Percentiles rank a stretch among this genome's conserved stretches.
phyloP scores from a whole-genome alignment of 1,140 invertebrate genomes.

The Streblospio benedicti region DNA sequence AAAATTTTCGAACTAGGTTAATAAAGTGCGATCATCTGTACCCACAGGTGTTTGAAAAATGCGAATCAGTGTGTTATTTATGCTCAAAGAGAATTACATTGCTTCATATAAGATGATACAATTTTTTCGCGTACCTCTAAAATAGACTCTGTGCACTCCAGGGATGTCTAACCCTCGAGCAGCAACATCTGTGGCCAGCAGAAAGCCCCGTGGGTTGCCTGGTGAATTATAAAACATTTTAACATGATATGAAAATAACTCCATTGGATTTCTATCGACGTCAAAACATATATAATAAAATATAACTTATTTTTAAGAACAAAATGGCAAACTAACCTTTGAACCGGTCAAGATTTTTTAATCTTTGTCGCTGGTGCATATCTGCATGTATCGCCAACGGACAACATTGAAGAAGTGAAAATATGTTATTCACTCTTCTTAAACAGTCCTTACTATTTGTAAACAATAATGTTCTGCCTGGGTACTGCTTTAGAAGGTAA shows the following conservation, averaged over 20 bases:
- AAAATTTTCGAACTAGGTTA: too few species aligned
- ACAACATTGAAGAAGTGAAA: slow-evolving; percentile 66
- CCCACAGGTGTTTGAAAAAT: too few species aligned
- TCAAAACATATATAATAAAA: neutral
- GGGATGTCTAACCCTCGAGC: slow-evolving; percentile 93
- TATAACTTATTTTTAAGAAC: neutral
- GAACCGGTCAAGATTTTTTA: slow-evolving; percentile 91
- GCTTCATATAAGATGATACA: too few species aligned
- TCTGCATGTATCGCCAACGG: slow-evolving; percentile 83
- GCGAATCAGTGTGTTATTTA: too few species aligned
- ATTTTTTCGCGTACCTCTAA: too few species aligned
- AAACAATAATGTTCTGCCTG: slow-evolving; percentile 86
- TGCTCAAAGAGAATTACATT: too few species aligned
- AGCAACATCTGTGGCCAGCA: slow-evolving; percentile 97
- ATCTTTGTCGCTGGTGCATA: slow-evolving; percentile 87
- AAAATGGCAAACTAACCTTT: slow-evolving; percentile 51
- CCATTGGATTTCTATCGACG: too few species aligned
- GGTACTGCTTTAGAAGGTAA: slow-evolving; percentile 77
- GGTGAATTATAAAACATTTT: too few species aligned
- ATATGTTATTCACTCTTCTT: slow-evolving; percentile 68
- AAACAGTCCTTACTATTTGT: slow-evolving; percentile 94
- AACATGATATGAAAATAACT: too few species aligned
- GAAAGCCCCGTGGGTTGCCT: slow-evolving; percentile 54
- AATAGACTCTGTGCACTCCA: too few species aligned
- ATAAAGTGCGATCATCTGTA: too few species aligned